These are phyloP conservation scores for Phengaris alcon DNA, from an alignment of 2,888 invertebrate genomes.

Conservation along the genomic window DNA sequence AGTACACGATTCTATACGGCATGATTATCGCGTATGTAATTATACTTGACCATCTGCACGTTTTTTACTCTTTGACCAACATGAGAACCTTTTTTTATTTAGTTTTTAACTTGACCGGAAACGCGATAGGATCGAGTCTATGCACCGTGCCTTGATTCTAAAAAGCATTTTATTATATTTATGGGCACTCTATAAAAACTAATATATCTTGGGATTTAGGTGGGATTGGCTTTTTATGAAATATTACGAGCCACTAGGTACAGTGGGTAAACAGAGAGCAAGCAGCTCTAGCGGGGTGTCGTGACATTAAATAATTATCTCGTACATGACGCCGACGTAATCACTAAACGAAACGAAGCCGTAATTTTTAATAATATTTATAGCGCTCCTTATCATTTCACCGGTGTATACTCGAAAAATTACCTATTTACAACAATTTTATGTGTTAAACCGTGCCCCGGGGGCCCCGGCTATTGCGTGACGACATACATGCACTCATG, in stretches of 20 bases:
- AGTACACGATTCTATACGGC: conserved; percentile 17
- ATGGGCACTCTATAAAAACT: conserved; percentile 34
- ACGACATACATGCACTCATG: conserved; percentile 18
- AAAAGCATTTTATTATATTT: conserved; percentile 40
- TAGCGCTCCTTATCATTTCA: neutral
- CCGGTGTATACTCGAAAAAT: conserved; percentile 1
- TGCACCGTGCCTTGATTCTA: conserved; percentile 57
- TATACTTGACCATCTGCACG: conserved; percentile 18
- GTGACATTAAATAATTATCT: conserved; percentile 13
- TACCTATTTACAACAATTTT: conserved; percentile 15
- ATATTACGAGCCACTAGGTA: neutral
- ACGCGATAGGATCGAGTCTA: conserved; percentile 68
- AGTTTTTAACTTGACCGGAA: conserved; percentile 67
- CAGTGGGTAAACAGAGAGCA: neutral
- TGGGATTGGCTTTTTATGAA: conserved; percentile 9
- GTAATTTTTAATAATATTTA: conserved; percentile 7
- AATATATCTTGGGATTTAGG: neutral
- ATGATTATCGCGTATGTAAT: conserved; percentile 22
- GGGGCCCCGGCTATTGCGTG: conserved; percentile 18
- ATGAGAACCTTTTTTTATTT: conserved; percentile 64
- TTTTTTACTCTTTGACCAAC: conserved; percentile 55
- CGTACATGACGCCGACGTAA: conserved; percentile 11
- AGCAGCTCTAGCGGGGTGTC: neutral
- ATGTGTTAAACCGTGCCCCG: conserved; percentile 14
- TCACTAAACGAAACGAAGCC: neutral